Percentiles rank a stretch among this genome's conserved stretches.
Evolutionary conservation across 2,113 vertebrate species (phyloP).

Genomic region (Ammospiza caudacuta): DNA sequence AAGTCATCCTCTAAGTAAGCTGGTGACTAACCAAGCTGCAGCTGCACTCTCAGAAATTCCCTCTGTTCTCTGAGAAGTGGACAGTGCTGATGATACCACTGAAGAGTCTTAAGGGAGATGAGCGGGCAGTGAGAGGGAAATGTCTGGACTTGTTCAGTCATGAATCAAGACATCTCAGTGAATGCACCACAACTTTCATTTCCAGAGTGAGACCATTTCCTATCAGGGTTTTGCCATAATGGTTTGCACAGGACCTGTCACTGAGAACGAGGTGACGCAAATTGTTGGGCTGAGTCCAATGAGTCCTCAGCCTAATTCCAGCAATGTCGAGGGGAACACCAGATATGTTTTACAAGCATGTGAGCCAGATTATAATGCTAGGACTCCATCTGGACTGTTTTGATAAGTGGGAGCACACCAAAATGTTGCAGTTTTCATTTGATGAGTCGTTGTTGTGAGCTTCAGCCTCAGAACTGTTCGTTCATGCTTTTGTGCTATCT

Average conservation of each 20-base stretch:
- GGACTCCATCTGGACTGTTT: slow-evolving; percentile 37
- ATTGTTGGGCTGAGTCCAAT: neutral
- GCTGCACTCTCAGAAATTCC: slow-evolving; percentile 8
- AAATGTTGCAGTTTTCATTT: neutral
- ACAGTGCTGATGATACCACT: neutral
- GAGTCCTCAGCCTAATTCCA: neutral
- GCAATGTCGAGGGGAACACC: neutral
- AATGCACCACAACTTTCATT: neutral
- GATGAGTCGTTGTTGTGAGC: neutral
- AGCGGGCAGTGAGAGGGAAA: neutral
- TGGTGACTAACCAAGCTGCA: neutral
- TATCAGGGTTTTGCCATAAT: neutral
- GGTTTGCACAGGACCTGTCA: neutral
- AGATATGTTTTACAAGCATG: neutral
- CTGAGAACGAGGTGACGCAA: neutral
- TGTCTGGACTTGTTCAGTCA: neutral
- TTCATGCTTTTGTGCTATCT: neutral
- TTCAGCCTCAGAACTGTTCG: neutral
- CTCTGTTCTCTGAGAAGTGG: neutral
- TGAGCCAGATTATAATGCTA: neutral
- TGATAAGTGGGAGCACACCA: slow-evolving; percentile 26
- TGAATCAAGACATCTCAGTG: neutral
- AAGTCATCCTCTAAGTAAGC: neutral
- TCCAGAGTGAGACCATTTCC: neutral
- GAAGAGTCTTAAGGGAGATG: neutral